Evolutionary conservation across 2,113 vertebrate species (phyloP), one percentile per base, ranked within the genome.

Genomic region (Platichthys stellatus): DNA sequence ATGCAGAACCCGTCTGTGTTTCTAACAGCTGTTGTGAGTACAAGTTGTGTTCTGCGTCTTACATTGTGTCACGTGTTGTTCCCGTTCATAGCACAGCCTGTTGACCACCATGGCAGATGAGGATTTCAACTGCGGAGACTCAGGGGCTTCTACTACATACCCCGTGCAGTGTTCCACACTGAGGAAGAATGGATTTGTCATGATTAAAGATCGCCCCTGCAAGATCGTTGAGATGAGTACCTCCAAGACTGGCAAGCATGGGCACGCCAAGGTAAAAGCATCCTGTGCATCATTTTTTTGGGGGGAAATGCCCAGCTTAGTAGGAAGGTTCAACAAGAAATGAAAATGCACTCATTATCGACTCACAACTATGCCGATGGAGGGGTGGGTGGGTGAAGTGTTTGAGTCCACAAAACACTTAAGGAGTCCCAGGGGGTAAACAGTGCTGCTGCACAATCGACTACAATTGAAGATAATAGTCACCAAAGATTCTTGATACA

Each of bases 221-320:
- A 98, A 97, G 93, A 98, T 98, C 73, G 95, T 97, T 23, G 97
- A 98, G 76, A 97, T 98, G 97, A 92, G 94, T 78, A 98, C 97
- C 74, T 98, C 97, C 47, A 98, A 98, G 80, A 98, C 96, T n/a
- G 97, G 97, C 88, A 98, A 98, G 86, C 97, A 98, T 57, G 97
- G 96, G 12, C 96, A 98, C 69, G 96, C 97, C 64, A 98, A 98
- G 96, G 97, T 97, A 94, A 87, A 31, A 62, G 1, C 23, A 13
- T 3, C 17, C 10, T 2, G 1, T 45, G 31, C 57, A 10, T 63
- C 6, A 31, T 31, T 7, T 31, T 23, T 56, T 28, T 28, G 2
- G 26, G 23, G 23, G 23, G 63, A 57, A 79, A 74, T 82, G 38
- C n/a, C n/a, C 18, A n/a, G 17, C 72, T 67, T 2, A 8, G 5